These are phyloP conservation scores for Microctenopoma steveboyesi DNA, from an alignment of 2,797 vertebrate species.

Conservation along the genomic window DNA sequence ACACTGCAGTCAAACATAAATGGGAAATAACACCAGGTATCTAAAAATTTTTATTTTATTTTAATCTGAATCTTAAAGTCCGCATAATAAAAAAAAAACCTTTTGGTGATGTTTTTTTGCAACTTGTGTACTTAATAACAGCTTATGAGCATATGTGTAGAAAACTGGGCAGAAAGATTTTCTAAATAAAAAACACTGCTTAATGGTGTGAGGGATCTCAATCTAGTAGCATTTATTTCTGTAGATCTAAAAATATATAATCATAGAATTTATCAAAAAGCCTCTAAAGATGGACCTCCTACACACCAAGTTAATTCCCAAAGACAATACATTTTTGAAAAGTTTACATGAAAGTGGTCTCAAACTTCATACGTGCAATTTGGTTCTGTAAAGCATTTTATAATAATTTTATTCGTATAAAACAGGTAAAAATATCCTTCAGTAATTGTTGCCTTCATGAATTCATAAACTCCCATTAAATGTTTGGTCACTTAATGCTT, in stretches of 20 bases:
- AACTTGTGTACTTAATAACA: conserved; percentile 23
- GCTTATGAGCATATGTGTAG: conserved; percentile 27
- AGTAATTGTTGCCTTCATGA: neutral
- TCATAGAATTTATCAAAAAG: neutral
- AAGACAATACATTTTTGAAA: neutral
- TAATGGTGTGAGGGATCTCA: conserved; percentile 16
- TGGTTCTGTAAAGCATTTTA: neutral
- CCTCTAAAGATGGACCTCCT: neutral
- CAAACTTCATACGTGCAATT: neutral
- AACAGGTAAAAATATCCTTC: neutral
- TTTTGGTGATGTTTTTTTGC: conserved; percentile 28
- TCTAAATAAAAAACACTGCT: conserved; percentile 29
- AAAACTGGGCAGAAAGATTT: conserved; percentile 21
- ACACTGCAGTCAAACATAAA: conserved; percentile 4
- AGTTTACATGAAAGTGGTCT: neutral
- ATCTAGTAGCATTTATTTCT: neutral
- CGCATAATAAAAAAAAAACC: neutral
- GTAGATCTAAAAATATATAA: neutral
- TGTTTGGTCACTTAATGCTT: neutral
- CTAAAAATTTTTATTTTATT: neutral
- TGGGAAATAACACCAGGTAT: neutral
- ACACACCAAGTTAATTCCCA: neutral
- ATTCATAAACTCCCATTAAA: neutral
- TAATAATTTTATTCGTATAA: too few relatives aligned
- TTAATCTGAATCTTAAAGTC: neutral